Evolutionary conservation across 2,888 invertebrate species (phyloP), one percentile per base, ranked within the genome.

Genomic region (Clepsis dumicolana): DNA sequence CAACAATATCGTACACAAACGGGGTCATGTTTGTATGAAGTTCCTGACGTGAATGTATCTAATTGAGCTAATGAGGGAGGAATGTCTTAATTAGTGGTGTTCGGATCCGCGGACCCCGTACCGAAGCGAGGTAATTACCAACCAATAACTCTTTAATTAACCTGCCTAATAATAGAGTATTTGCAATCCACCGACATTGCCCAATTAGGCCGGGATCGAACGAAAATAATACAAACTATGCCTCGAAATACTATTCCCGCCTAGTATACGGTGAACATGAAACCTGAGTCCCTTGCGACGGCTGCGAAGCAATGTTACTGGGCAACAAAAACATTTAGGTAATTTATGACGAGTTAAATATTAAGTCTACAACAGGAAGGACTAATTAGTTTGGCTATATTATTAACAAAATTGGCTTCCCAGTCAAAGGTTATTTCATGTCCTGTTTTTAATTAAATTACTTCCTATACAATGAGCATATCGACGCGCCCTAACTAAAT

Each of bases 111-210:
- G 86, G 84, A 88, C 81, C 85, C 87, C 88, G 87, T 88, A 88
- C 90, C 88, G 89, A 89, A 90, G 89, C 91, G 88, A 87, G 86
- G 85, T 91, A 91, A 92, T 91, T 91, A 90, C 88, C 91, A 89
- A 90, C 88, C 91, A 89, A 91, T 91, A 92, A 91, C 90, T 93
- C 92, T 91, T 91, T 92, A 92, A 93, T 93, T 92, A 92, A 91
- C 89, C 90, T 89, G 88, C 89, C 89, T 93, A 91, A 92, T 93
- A 91, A 91, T 89, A 89, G 85, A 86, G 91, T 87, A 87, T 90
- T 90, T 90, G 90, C 91, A 90, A 90, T 88, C 87, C 75, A 77
- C 76, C 78, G 77, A 76, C 78, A 78, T 78, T 78, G 77, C 70
- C 83, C 87, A 91, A 91, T 91, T 91, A 91, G 84, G 80, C 78